These are phyloP conservation scores for Semnornis frantzii DNA, from an alignment of 2,113 vertebrate species.

Conservation along the genomic window DNA sequence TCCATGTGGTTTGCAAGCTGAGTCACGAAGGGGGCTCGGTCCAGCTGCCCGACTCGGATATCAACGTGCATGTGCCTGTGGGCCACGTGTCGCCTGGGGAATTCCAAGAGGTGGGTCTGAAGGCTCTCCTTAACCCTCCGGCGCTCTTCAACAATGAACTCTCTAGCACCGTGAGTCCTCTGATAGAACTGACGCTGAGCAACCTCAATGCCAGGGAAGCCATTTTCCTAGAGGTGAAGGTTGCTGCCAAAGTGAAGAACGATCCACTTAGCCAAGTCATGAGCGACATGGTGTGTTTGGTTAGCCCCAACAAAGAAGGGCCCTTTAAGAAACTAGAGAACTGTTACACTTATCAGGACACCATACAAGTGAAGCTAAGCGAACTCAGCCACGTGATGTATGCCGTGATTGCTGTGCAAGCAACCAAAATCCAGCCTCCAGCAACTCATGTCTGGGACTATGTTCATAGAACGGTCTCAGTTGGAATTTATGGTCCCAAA, in stretches of 20 bases:
- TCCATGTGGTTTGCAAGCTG: slow-evolving; percentile 83
- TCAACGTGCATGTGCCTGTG: slow-evolving; percentile 86
- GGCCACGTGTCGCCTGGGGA: slow-evolving; percentile 88
- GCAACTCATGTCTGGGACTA: slow-evolving; percentile 81
- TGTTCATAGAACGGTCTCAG: slow-evolving; percentile 81
- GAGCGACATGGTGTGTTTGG: slow-evolving; percentile 85
- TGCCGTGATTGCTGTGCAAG: slow-evolving; percentile 82
- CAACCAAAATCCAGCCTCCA: slow-evolving; percentile 79
- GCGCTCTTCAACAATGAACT: slow-evolving; percentile 85
- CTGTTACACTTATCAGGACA: slow-evolving; percentile 85
- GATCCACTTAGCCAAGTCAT: slow-evolving; percentile 91
- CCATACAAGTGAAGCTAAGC: slow-evolving; percentile 86
- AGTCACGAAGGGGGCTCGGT: slow-evolving; percentile 86
- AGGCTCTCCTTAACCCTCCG: slow-evolving; percentile 88
- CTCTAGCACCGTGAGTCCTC: slow-evolving; percentile 88
- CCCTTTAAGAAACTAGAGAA: slow-evolving; percentile 86
- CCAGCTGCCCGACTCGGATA: slow-evolving; percentile 86
- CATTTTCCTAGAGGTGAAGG: slow-evolving; percentile 88
- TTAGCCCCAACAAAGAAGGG: slow-evolving; percentile 84
- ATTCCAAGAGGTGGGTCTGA: slow-evolving; percentile 88
- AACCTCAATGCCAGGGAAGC: slow-evolving; percentile 84
- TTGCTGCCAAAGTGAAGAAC: slow-evolving; percentile 85
- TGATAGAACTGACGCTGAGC: slow-evolving; percentile 88
- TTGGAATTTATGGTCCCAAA: slow-evolving; percentile 93
- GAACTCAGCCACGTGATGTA: slow-evolving; percentile 86